Base-by-base conservation (phyloP, 1,140 invertebrate genomes). In the Anagrus nilaparvatae region DNA sequence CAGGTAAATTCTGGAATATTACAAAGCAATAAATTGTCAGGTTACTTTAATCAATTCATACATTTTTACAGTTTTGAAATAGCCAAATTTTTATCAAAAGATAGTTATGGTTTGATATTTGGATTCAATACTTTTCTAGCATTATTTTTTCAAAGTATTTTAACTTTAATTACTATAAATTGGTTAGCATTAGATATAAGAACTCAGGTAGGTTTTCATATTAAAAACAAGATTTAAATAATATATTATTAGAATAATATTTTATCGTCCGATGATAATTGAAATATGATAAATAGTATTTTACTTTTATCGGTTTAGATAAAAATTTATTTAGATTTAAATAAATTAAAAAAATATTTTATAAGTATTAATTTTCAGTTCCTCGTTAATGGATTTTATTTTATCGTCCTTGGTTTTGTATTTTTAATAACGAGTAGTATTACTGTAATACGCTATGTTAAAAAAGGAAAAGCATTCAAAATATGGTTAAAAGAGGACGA, bases 51-150 rank as follows among this genome's bases (percentile, higher is more conserved):
- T 48, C 3, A 17, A 28, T 17, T 40, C 37, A 45, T 43, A 40
- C 31, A 45, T 14, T 51, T 31, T 65, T 67, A 8, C 57, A 92
- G 88, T 63, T 80, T 82, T 36, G 86, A 92, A 68, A 79, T 95
- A 30, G 89, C 89, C 0, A 78, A 81, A 52, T 64, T 78, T 33
- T 71, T 96, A 37, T 69, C 74, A 24, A 78, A 82, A 50, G 84
- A 92, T 43, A 87, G 86, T 59, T 92, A 88, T 59, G 88, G 85
- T 4, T 63, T 94, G 7, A 80, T 96, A 48, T 94, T 95, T 67
- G 91, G 90, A 7, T 71, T 91, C 32, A 95, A 93, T 61, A 90
- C 83, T 0, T 83, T 94, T 38, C 21, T 88, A 1, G 85, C 87
- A 13, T 68, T 93, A 1, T 50, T 75, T 3, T 54, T 92, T 1